Percentiles rank a stretch among this genome's conserved stretches.
phyloP scores from a whole-genome alignment of 1,140 invertebrate genomes.

The Agrilus planipennis region DNA sequence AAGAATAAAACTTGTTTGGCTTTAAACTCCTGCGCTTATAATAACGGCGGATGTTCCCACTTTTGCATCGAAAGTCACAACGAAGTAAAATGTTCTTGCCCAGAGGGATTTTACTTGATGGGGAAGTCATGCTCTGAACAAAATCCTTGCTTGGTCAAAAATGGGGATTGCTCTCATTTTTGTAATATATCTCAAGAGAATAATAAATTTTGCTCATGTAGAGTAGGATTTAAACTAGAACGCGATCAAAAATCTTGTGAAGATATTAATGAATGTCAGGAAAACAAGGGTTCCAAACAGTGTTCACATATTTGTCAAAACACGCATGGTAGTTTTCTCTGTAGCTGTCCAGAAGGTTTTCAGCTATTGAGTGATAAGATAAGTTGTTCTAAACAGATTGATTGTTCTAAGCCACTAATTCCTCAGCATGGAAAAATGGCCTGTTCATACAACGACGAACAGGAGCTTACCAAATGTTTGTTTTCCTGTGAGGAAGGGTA shows the following conservation, averaged over 20 bases:
- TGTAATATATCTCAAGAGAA: too few species aligned
- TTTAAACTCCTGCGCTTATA: constrained; percentile 16
- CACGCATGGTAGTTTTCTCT: constrained; percentile 31
- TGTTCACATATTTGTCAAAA: neutral
- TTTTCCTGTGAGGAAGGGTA: constrained; percentile 42
- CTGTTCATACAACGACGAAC: constrained; percentile 14
- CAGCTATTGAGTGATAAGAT: too few species aligned
- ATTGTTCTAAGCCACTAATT: too few species aligned
- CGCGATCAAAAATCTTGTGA: too few species aligned
- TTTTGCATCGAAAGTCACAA: constrained; percentile 40
- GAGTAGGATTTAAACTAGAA: too few species aligned
- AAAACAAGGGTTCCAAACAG: constrained; percentile 18
- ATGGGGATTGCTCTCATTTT: too few species aligned
- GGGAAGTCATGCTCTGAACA: too few species aligned
- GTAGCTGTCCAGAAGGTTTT: constrained; percentile 23
- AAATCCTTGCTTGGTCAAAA: too few species aligned
- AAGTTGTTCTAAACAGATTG: too few species aligned
- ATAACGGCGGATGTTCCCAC: constrained; percentile 42
- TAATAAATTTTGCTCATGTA: too few species aligned
- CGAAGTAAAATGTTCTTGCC: constrained; percentile 42
- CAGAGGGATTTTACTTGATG: too few species aligned
- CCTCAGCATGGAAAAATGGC: constrained; percentile 15
- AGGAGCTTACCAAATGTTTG: constrained; percentile 40
- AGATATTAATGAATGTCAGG: constrained; percentile 13
- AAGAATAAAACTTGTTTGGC: constrained; percentile 14